A percentile compares a stretch with the other conserved stretches of the same genome.
Conservation (phyloP, 2,888 invertebrate species). For the Eudasyphora cyanicolor region DNA sequence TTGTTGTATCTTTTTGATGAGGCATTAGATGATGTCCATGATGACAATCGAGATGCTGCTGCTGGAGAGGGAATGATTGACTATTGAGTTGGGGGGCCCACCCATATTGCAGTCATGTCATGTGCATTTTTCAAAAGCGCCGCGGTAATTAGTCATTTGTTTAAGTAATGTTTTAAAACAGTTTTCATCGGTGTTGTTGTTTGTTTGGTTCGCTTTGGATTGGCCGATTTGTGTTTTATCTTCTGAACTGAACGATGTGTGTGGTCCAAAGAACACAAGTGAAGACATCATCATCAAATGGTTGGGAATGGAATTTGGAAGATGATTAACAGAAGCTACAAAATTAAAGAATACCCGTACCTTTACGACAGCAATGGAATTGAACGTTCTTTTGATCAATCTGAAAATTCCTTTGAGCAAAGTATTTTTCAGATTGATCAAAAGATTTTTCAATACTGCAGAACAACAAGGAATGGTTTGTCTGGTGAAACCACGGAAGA, state of each 20-base stretch:
- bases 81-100: constrained; percentile 25
- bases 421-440: too few relatives aligned
- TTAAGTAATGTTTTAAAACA: constrained; percentile 42
- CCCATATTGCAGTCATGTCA: constrained; percentile 29
- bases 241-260: not conserved
- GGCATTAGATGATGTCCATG: not conserved
- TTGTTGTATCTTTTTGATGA: constrained; percentile 43
- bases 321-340: not conserved
- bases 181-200: constrained; percentile 38
- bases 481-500: too few relatives aligned
- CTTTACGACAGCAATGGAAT: too few relatives aligned
- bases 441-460: too few relatives aligned
- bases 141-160: constrained; percentile 53
- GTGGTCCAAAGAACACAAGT: not conserved
- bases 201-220: constrained; percentile 8
- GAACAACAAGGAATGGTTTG: too few relatives aligned
- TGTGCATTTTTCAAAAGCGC: constrained; percentile 30
- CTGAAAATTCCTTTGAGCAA: too few relatives aligned
- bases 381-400: too few relatives aligned
- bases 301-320: too few relatives aligned
- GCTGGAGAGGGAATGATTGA: not conserved
- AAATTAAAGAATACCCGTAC: too few relatives aligned
- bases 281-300: not conserved
- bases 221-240: not conserved
- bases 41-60: not conserved